A percentile compares a stretch with the other conserved stretches of the same genome.
Evolutionary conservation across 2,797 vertebrate species (phyloP).

Genomic region (Characodon lateralis): DNA sequence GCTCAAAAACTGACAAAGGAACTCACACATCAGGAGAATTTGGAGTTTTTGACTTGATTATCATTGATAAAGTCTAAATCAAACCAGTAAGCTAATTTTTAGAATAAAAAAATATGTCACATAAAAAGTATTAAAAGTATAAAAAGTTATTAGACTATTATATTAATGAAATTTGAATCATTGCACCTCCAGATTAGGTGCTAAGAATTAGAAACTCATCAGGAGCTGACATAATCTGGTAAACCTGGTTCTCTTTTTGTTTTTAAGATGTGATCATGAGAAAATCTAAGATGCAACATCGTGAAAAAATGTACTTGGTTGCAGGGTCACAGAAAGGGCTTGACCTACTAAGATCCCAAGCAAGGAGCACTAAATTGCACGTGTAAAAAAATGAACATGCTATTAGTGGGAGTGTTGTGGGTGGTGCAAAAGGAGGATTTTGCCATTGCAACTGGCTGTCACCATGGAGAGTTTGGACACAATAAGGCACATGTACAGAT

Average conservation of each 20-base stretch:
- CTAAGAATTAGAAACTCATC: background rate
- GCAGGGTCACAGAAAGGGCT: background rate
- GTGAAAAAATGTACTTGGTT: background rate
- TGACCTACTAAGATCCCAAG: no score
- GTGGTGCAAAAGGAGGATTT: no score
- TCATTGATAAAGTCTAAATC: background rate
- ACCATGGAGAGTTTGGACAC: no score
- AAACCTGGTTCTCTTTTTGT: background rate
- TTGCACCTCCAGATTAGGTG: no score
- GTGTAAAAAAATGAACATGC: no score
- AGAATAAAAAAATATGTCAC: background rate
- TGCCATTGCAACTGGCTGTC: no score
- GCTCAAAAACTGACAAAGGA: background rate
- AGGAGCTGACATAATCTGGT: background rate
- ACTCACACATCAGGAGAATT: background rate
- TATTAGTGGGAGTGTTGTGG: no score
- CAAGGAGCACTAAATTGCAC: no score
- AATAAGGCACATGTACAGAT: no score
- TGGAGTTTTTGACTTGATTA: background rate
- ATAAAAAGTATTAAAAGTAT: background rate
- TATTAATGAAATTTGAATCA: background rate
- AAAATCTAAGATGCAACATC: background rate
- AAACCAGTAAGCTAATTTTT: background rate
- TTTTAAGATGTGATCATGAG: background rate
- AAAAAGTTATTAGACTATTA: background rate